Percentiles rank a stretch among this genome's conserved stretches.
Evolutionary conservation across 1,140 invertebrate species (phyloP).

Genomic region (Drosophila grimshawi): DNA sequence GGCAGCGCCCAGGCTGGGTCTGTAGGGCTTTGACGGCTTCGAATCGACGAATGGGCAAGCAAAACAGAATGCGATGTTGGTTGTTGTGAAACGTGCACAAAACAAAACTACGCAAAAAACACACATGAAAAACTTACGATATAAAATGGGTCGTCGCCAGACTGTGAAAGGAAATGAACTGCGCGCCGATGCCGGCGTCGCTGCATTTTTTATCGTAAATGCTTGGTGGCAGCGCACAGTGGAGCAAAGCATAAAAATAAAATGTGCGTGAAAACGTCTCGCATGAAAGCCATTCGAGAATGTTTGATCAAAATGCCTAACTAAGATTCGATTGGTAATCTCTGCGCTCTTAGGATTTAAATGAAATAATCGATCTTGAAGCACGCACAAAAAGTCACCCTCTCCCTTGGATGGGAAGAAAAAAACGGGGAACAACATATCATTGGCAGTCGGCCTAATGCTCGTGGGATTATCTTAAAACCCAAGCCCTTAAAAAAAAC

Average conservation of each 20-base stretch:
- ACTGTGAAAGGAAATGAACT: constrained; percentile 26
- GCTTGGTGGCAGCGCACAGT: constrained; percentile 26
- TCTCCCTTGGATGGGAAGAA: too few relatives aligned
- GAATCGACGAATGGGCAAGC: constrained; percentile 54
- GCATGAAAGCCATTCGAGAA: too few relatives aligned
- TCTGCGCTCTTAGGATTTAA: too few relatives aligned
- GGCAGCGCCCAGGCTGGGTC: constrained; percentile 25
- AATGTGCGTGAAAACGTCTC: too few relatives aligned
- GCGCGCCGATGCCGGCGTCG: constrained; percentile 10
- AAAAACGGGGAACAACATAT: too few relatives aligned
- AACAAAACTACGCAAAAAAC: constrained; percentile 66
- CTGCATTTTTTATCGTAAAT: constrained; percentile 38
- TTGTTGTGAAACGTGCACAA: constrained; percentile 75
- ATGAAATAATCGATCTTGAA: too few relatives aligned
- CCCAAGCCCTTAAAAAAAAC: too few relatives aligned
- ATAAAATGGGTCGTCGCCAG: constrained; percentile 19
- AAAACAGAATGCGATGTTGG: constrained; percentile 79
- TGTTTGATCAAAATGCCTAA: too few relatives aligned
- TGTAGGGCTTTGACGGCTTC: constrained; percentile 22
- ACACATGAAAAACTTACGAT: constrained; percentile 60
- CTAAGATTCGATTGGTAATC: too few relatives aligned
- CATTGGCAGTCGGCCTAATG: too few relatives aligned
- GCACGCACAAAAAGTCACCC: too few relatives aligned
- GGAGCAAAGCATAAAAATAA: not conserved
- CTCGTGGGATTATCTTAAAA: too few relatives aligned